Evolutionary conservation across 2,888 invertebrate genomes (phyloP).

Genomic region (Ennomos quercinarius): DNA sequence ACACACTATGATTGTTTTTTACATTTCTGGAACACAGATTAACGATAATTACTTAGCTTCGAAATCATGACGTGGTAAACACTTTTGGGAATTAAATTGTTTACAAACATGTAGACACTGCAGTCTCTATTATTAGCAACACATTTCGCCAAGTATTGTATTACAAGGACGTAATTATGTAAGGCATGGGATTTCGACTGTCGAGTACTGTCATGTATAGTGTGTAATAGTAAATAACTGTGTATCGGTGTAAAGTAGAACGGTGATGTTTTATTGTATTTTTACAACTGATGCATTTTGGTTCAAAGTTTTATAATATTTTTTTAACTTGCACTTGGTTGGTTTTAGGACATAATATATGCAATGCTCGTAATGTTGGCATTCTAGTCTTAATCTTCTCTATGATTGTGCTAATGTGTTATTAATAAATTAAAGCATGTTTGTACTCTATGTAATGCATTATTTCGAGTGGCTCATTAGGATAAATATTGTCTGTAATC

Average conservation of each 20-base stretch:
- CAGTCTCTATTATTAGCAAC: slow-evolving; percentile 50
- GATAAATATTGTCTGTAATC: slow-evolving; percentile 35
- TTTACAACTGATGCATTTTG: slow-evolving; percentile 26
- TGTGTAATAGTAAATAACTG: no score
- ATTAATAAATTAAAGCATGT: slow-evolving; percentile 12
- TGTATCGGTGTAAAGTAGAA: slow-evolving; percentile 7
- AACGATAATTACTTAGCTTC: no score
- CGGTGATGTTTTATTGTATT: slow-evolving; percentile 4
- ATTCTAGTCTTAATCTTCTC: slow-evolving; percentile 64
- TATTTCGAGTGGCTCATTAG: slow-evolving; percentile 62
- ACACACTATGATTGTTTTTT: neutral
- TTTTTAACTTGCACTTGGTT: slow-evolving; percentile 22
- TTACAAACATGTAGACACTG: neutral
- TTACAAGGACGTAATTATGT: slow-evolving; percentile 7
- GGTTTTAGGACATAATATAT: slow-evolving; percentile 18
- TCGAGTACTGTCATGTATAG: no score
- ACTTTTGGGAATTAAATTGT: neutral
- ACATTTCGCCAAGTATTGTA: slow-evolving; percentile 61
- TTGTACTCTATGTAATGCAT: slow-evolving; percentile 16
- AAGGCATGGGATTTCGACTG: slow-evolving; percentile 5
- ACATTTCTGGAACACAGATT: no score
- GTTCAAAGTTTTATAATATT: slow-evolving; percentile 8
- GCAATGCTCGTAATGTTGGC: slow-evolving; percentile 43
- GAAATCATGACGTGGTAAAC: no score
- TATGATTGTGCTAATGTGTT: slow-evolving; percentile 44